phyloP scores from a whole-genome alignment of 1,140 invertebrate species.

The Nephila pilipes region DNA sequence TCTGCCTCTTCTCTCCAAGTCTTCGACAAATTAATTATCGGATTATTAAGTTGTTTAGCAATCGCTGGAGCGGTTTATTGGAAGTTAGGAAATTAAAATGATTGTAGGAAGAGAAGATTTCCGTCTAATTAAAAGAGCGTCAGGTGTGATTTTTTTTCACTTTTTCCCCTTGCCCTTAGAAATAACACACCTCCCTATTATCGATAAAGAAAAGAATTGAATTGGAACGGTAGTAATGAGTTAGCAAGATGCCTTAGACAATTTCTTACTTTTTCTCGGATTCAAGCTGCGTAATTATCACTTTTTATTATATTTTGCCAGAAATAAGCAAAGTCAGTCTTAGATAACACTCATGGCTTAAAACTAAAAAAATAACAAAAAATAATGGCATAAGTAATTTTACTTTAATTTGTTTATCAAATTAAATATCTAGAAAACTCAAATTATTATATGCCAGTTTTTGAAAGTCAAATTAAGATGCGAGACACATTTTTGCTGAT shows the following conservation, averaged over 20 bases:
- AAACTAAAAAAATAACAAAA: too few species aligned
- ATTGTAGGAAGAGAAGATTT: not conserved
- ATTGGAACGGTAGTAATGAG: not conserved
- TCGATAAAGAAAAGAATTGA: not conserved
- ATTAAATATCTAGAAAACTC: too few species aligned
- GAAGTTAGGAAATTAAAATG: conserved; percentile 40
- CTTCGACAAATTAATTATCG: conserved; percentile 67
- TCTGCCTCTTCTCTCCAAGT: not conserved
- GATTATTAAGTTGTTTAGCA: conserved; percentile 66
- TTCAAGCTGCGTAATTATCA: not conserved
- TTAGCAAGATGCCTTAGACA: not conserved
- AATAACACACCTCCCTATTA: not conserved
- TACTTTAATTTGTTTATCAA: too few species aligned
- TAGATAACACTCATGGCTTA: too few species aligned
- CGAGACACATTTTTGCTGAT: too few species aligned
- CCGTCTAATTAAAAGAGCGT: conserved; percentile 30
- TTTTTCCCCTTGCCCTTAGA: not conserved
- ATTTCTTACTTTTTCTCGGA: not conserved
- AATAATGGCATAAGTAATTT: too few species aligned
- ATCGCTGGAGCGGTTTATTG: conserved; percentile 51
- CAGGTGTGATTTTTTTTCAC: not conserved
- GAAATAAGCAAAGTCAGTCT: too few species aligned
- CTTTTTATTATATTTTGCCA: not conserved
- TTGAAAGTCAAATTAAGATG: too few species aligned
- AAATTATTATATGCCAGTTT: too few species aligned